phyloP scores from a whole-genome alignment of 2,113 vertebrate genomes.

The Nothoprocta perdicaria region DNA sequence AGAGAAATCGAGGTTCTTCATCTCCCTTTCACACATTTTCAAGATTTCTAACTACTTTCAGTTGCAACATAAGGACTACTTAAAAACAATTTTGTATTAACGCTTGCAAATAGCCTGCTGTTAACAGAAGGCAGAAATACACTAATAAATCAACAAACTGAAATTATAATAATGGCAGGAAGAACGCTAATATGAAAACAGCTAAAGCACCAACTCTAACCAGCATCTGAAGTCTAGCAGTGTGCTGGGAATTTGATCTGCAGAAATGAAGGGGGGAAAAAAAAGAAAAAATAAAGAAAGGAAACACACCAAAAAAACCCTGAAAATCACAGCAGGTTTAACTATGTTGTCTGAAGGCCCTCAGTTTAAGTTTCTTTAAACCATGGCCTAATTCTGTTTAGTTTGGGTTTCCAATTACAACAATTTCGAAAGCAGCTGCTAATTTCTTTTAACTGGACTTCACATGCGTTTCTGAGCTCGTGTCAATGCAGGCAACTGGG shows the following conservation, averaged over 20 bases:
- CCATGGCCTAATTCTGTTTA: constrained; percentile 68
- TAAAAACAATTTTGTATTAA: constrained; percentile 34
- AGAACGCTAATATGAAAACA: constrained; percentile 19
- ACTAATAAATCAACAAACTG: constrained; percentile 20
- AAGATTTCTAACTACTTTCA: neutral
- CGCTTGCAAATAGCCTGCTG: neutral
- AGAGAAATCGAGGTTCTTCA: neutral
- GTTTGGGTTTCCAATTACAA: constrained; percentile 61
- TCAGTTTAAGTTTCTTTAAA: constrained; percentile 43
- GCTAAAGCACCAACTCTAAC: constrained; percentile 23
- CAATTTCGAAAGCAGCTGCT: constrained; percentile 50
- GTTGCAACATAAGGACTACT: constrained; percentile 6
- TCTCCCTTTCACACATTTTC: neutral
- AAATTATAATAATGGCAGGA: constrained; percentile 27
- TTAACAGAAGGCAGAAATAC: constrained; percentile 37
- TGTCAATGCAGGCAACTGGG: neutral
- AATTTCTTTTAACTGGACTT: constrained; percentile 9
- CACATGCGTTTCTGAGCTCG: neutral
- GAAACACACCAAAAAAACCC: too few relatives aligned
- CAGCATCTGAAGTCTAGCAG: constrained; percentile 20
- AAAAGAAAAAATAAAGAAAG: neutral
- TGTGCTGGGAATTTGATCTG: constrained; percentile 40
- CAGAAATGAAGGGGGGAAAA: neutral
- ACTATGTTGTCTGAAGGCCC: constrained; percentile 16
- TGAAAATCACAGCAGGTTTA: constrained; percentile 11